These are phyloP conservation scores for Eublepharis macularius DNA, from an alignment of 2,113 vertebrate genomes.

Conservation along the genomic window DNA sequence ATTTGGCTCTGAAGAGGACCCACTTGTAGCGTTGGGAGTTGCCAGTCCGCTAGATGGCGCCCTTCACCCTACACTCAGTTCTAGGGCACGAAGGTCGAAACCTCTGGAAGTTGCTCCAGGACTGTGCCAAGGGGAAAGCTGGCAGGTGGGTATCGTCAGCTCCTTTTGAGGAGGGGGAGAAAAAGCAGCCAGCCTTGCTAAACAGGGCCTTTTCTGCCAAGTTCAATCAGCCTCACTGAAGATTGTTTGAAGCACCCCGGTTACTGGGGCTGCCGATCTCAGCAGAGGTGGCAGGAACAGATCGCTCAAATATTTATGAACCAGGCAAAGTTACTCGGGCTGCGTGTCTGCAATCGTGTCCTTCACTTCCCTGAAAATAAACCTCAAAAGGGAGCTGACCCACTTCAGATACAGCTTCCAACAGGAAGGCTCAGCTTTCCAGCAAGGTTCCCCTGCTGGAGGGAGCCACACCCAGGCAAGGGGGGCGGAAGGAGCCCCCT, in stretches of 20 bases:
- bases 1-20: too few relatives aligned
- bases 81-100: background rate
- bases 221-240: background rate
- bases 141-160: accelerated
- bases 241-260: background rate
- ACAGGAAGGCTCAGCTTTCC: background rate
- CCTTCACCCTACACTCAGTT: background rate
- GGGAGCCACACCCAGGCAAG: too few relatives aligned
- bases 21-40: too few relatives aligned
- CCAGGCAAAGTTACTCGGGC: background rate
- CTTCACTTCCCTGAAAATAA: slow-evolving; percentile 47
- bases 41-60: background rate
- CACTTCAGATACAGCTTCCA: slow-evolving; percentile 31
- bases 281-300: background rate
- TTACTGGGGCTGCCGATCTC: background rate
- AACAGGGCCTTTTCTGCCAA: background rate
- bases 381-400: slow-evolving; percentile 53
- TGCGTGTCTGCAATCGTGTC: background rate
- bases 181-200: background rate
- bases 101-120: background rate
- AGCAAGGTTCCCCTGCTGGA: background rate
- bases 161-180: background rate
- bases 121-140: too few relatives aligned
- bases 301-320: slow-evolving; percentile 35
- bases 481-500: background rate